Evolutionary conservation across 2,797 vertebrate genomes (phyloP).

Genomic region (Mormyrops attenuatus): DNA sequence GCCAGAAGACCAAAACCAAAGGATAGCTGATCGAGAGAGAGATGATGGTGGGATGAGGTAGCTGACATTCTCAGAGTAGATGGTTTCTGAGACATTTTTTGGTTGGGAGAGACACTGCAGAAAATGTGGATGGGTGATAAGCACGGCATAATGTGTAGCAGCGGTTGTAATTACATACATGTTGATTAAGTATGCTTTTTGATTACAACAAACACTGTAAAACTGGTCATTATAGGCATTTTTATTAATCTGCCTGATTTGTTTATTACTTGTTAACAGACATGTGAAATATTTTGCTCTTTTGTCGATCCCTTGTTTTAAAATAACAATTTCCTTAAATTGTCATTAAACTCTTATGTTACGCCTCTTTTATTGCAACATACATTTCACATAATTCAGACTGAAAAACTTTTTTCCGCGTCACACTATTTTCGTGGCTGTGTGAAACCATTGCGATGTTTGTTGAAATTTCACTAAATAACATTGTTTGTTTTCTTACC

Average conservation of each 20-base stretch:
- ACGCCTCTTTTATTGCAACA: neutral
- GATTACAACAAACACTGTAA: neutral
- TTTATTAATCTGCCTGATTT: neutral
- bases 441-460: neutral
- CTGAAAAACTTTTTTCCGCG: neutral
- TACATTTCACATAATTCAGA: neutral
- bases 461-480: neutral
- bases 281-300: neutral
- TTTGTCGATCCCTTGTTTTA: neutral
- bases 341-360: neutral
- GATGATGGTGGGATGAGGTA: neutral
- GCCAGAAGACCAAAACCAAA: neutral
- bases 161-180: neutral
- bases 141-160: neutral
- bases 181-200: neutral
- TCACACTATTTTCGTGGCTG: neutral
- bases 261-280: neutral
- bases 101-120: neutral
- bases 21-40: neutral
- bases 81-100: neutral
- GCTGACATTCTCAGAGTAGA: neutral
- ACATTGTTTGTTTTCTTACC: neutral
- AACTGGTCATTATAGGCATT: neutral
- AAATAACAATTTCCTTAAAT: neutral
- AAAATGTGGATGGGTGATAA: neutral